Conservation (phyloP, 1,140 invertebrate genomes). For the Tetramorium parvispinum region DNA sequence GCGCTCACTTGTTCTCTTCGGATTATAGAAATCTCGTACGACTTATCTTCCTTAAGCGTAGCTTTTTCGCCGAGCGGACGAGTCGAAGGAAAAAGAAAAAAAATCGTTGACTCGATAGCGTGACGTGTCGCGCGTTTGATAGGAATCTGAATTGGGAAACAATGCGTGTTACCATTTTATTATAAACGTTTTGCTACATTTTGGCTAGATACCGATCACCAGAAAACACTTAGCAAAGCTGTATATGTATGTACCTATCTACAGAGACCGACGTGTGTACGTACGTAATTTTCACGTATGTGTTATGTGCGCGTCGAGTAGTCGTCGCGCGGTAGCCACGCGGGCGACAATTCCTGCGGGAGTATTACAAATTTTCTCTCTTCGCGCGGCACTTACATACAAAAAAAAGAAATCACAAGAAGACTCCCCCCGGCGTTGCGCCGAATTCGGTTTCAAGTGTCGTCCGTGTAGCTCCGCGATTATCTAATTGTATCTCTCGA, state of each 20-base stretch:
- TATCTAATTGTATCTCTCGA: conserved; percentile 29
- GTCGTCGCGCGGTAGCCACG: conserved; percentile 62
- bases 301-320: conserved; percentile 56
- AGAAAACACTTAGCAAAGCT: conserved; percentile 86
- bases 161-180: conserved; percentile 85
- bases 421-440: conserved; percentile 24
- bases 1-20: neutral
- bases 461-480: conserved; percentile 64
- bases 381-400: conserved; percentile 60
- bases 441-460: conserved; percentile 31
- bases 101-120: neutral
- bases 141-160: conserved; percentile 80
- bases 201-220: conserved; percentile 85
- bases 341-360: conserved; percentile 59
- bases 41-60: no score
- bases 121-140: conserved; percentile 13
- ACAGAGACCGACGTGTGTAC: conserved; percentile 81
- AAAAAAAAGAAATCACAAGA: conserved; percentile 70
- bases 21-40: neutral
- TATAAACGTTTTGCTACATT: conserved; percentile 85
- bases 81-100: conserved; percentile 1
- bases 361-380: conserved; percentile 25
- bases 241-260: conserved; percentile 84
- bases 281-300: conserved; percentile 54
- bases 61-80: neutral